Percentiles rank a stretch among this genome's conserved stretches.
Evolutionary conservation across 2,888 invertebrate species (phyloP).

Genomic region (Yponomeuta evonymella): DNA sequence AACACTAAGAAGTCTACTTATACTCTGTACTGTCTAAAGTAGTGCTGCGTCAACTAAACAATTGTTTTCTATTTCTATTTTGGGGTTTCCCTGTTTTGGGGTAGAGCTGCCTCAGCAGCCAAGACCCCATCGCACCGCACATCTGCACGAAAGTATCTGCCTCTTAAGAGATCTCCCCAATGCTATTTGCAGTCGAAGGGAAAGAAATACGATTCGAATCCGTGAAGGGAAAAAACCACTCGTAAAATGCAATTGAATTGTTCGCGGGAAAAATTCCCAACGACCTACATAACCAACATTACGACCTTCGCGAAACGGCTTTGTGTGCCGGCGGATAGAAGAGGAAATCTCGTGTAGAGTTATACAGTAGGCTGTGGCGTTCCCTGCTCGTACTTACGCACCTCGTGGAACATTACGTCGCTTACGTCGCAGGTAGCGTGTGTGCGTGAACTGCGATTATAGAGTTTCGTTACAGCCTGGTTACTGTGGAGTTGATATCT

Average conservation of each 20-base stretch:
- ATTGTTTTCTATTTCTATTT: not conserved
- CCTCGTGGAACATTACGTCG: not conserved
- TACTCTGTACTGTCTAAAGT: no score
- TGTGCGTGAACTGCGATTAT: not conserved
- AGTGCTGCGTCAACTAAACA: no score
- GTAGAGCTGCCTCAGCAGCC: not conserved
- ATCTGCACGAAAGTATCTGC: not conserved
- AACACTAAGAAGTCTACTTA: no score
- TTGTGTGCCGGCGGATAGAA: not conserved
- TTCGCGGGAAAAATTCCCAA: constrained; percentile 13
- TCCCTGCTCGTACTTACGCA: not conserved
- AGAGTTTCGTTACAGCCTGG: not conserved
- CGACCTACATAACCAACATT: constrained; percentile 12
- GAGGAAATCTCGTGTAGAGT: not conserved
- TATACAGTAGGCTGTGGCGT: not conserved
- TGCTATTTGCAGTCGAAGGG: not conserved
- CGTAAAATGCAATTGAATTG: constrained; percentile 18
- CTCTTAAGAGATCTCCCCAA: not conserved
- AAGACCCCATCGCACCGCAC: not conserved
- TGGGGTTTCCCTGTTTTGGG: not conserved
- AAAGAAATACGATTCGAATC: constrained; percentile 2
- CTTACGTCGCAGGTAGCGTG: not conserved
- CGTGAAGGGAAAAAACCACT: constrained; percentile 5
- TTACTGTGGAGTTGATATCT: not conserved
- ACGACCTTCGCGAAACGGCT: constrained; percentile 13